Percentiles rank a stretch among this genome's conserved stretches.
These are phyloP conservation scores for Trachelus troglodyta DNA, from an alignment of 2,888 invertebrate species.

Conservation along the genomic window DNA sequence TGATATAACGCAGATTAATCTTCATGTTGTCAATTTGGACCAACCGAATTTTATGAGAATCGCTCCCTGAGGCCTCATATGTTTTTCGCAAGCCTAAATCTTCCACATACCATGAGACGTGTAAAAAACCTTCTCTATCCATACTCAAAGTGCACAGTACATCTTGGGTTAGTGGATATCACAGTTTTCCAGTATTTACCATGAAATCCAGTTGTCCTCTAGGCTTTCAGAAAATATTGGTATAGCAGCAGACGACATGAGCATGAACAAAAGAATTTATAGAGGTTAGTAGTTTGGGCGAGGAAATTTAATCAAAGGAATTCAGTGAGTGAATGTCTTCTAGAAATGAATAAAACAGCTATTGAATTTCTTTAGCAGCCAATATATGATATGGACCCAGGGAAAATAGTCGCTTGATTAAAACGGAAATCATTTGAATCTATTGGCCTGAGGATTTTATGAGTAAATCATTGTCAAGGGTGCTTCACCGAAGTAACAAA, in stretches of 20 bases:
- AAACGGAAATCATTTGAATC: neutral
- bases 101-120: neutral
- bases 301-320: neutral
- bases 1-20: neutral
- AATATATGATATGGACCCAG: neutral
- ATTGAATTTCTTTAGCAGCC: neutral
- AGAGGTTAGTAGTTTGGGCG: neutral
- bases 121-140: neutral
- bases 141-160: neutral
- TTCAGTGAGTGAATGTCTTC: neutral
- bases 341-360: neutral
- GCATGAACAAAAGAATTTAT: neutral
- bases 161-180: neutral
- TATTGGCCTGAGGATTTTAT: neutral
- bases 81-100: neutral
- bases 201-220: neutral
- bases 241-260: neutral
- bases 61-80: neutral
- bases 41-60: conserved; percentile 1
- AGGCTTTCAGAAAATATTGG: neutral
- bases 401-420: neutral
- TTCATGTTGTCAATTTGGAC: neutral
- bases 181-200: neutral
- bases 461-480: neutral
- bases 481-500: neutral